A percentile compares a stretch with the other conserved stretches of the same genome.
Conservation (phyloP, 2,888 invertebrate genomes). For the Anthrax anthrax region DNA sequence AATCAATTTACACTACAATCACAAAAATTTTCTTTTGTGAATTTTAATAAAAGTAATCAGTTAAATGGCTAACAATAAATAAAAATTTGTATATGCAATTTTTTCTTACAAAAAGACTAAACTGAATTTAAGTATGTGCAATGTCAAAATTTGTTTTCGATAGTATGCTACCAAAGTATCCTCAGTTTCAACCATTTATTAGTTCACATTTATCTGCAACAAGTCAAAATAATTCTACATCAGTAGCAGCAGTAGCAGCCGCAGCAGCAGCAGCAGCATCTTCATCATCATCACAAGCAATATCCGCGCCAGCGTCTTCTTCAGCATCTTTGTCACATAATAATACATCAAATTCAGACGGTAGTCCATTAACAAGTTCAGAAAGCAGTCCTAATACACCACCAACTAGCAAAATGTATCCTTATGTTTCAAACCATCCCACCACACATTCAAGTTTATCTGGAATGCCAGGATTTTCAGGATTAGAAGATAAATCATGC, state of each 20-base stretch:
- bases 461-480: constrained; percentile 45
- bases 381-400: constrained; percentile 45
- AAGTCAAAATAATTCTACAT: constrained; percentile 51
- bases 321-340: constrained; percentile 39
- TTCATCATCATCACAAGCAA: constrained; percentile 16
- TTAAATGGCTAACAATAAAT: no score
- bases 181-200: constrained; percentile 47
- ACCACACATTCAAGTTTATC: constrained; percentile 64
- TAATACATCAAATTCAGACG: constrained; percentile 42
- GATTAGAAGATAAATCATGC: constrained; percentile 35
- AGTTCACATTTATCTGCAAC: constrained; percentile 36
- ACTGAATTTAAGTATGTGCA: constrained; percentile 41
- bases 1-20: no score
- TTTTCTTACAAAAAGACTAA: no score
- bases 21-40: no score
- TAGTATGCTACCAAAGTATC: constrained; percentile 95
- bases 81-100: no score
- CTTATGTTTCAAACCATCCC: constrained; percentile 66
- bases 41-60: no score
- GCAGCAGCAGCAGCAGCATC: constrained; percentile 24
- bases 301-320: constrained; percentile 36
- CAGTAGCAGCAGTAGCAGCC: constrained; percentile 43
- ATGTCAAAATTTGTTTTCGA: constrained; percentile 97
- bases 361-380: constrained; percentile 49
- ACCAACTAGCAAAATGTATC: constrained; percentile 72